Conservation (phyloP, 2,113 vertebrate species). For the Seriola rivoliana region DNA sequence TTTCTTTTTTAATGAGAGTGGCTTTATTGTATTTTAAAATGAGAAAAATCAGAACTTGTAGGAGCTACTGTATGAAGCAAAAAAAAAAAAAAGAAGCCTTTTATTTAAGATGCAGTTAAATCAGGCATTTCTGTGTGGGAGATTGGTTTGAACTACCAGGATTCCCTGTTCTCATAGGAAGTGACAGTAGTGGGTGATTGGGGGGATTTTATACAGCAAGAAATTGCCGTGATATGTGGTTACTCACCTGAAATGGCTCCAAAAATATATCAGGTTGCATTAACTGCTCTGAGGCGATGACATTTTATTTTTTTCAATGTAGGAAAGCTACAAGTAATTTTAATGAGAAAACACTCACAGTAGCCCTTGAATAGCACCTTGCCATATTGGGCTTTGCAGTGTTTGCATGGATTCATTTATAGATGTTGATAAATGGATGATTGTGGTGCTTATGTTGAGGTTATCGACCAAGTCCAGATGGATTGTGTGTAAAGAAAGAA, state of each 20-base stretch:
- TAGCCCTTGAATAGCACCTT: neutral
- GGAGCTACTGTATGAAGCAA: neutral
- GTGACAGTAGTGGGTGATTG: neutral
- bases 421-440: neutral
- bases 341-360: too few species aligned
- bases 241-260: conserved; percentile 3
- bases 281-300: neutral
- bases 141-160: conserved; percentile 3
- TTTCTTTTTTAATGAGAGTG: conserved; percentile 28
- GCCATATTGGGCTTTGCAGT: neutral
- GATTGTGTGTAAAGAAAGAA: conserved; percentile 1
- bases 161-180: conserved; percentile 16
- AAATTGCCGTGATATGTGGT: conserved; percentile 5
- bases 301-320: neutral
- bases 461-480: conserved; percentile 9
- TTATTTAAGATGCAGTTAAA: conserved; percentile 2
- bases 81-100: neutral
- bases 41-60: neutral
- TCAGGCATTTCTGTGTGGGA: conserved; percentile 11
- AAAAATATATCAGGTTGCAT: conserved; percentile 11
- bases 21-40: neutral
- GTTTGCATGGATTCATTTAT: neutral
- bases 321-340: neutral
- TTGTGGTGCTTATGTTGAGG: conserved; percentile 2
- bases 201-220: neutral